Evolutionary conservation across 1,140 invertebrate genomes (phyloP).

Genomic region (Ceratitis capitata): DNA sequence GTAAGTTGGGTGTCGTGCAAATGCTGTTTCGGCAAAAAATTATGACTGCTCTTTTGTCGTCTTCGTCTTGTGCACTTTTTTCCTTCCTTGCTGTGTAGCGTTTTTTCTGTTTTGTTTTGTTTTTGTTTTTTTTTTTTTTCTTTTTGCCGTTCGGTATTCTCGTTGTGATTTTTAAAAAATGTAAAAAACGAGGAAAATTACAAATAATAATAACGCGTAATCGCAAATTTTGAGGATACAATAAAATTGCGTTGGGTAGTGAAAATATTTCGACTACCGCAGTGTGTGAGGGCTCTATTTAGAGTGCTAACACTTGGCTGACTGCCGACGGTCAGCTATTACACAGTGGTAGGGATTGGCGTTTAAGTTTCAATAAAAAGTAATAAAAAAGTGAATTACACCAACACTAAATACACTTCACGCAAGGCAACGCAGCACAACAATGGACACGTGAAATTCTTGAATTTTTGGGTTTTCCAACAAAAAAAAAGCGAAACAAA

Average conservation of each 20-base stretch:
- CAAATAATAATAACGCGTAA: background rate
- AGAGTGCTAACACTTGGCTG: background rate
- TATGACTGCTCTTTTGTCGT: background rate
- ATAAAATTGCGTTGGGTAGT: conserved; percentile 14
- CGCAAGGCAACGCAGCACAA: background rate
- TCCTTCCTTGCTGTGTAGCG: background rate
- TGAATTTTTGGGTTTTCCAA: background rate
- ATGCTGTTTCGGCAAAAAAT: conserved; percentile 26
- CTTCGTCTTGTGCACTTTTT: background rate
- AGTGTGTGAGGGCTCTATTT: background rate
- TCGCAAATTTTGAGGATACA: background rate
- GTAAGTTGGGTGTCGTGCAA: background rate
- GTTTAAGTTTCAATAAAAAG: background rate
- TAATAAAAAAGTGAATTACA: background rate
- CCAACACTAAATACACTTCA: background rate
- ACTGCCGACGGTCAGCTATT: background rate
- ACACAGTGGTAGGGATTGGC: background rate
- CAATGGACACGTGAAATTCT: background rate
- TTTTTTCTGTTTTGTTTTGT: too few relatives aligned
- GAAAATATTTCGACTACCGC: background rate
- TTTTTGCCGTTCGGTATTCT: background rate
- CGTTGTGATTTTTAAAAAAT: background rate
- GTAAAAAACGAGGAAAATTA: background rate
- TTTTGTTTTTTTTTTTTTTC: background rate
- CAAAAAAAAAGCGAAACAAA: background rate